These are phyloP conservation scores for Lophius americanus DNA, from an alignment of 2,797 vertebrate species.

Conservation along the genomic window DNA sequence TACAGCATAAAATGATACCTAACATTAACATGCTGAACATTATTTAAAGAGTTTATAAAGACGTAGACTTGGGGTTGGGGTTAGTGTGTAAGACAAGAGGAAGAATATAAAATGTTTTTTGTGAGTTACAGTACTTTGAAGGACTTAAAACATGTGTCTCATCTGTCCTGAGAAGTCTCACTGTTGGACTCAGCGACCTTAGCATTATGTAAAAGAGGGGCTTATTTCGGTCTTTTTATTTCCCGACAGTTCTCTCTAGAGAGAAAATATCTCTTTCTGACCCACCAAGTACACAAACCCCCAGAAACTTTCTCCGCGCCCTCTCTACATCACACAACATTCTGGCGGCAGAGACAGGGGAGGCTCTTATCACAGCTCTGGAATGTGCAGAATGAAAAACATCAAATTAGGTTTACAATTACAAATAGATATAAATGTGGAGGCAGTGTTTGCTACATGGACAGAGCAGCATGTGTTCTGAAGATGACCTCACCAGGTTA, in stretches of 20 bases:
- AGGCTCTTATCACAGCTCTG: conserved; percentile 58
- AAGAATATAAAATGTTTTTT: background rate
- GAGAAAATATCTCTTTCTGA: conserved; percentile 2
- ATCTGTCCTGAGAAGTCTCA: background rate
- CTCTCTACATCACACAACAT: conserved; percentile 37
- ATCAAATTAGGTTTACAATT: conserved; percentile 41
- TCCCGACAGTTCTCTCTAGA: conserved; percentile 3
- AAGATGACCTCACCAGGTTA: background rate
- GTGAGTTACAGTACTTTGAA: conserved; percentile 1
- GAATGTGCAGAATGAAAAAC: conserved; percentile 69
- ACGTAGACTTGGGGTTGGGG: background rate
- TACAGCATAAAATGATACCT: too few relatives aligned
- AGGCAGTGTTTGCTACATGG: conserved; percentile 18
- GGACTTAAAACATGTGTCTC: background rate
- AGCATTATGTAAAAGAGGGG: conserved; percentile 23
- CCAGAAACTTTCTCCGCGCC: conserved; percentile 19
- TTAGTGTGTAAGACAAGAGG: background rate
- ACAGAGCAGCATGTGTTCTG: background rate
- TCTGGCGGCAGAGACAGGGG: conserved; percentile 49
- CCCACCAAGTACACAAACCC: conserved; percentile 10
- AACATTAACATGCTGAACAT: too few relatives aligned
- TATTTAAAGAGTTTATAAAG: background rate
- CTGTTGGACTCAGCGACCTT: conserved; percentile 18
- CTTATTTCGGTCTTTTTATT: background rate
- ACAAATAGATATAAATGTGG: conserved; percentile 39